Evolutionary conservation across 2,797 vertebrate genomes (phyloP).

Genomic region (Chloroceryle amazona): DNA sequence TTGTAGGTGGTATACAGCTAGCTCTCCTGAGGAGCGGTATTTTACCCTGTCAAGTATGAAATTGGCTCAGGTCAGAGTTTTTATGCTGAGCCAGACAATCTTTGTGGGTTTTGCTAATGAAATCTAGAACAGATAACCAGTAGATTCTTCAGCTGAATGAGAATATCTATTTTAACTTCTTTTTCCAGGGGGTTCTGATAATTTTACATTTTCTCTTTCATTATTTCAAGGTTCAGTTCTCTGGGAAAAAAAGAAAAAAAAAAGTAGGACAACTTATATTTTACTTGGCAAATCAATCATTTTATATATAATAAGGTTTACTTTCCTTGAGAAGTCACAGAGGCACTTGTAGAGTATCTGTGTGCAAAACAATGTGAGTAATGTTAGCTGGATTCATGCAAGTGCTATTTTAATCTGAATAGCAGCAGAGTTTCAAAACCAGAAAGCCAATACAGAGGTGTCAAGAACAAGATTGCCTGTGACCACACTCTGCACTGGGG

Average conservation of each 20-base stretch:
- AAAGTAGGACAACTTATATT: neutral
- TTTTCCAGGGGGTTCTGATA: neutral
- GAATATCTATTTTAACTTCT: neutral
- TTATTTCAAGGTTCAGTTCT: neutral
- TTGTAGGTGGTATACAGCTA: neutral
- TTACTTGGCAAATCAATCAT: neutral
- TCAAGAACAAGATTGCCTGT: neutral
- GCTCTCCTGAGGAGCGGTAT: neutral
- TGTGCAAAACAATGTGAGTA: neutral
- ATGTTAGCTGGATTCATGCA: neutral
- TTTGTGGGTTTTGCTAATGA: conserved; percentile 24
- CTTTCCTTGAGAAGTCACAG: neutral
- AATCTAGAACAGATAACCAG: conserved; percentile 1
- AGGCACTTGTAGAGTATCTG: neutral
- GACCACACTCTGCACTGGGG: neutral
- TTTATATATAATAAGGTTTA: neutral
- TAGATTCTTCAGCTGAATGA: neutral
- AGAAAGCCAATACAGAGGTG: neutral
- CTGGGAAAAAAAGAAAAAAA: neutral
- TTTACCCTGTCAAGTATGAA: conserved; percentile 31
- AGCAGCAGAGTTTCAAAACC: neutral
- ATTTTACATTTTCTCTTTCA: neutral
- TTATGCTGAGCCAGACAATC: conserved; percentile 10
- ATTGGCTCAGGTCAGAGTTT: conserved; percentile 9
- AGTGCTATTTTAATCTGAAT: neutral